Conservation (phyloP, 1,140 invertebrate species). For the Drosophila punjabiensis region DNA sequence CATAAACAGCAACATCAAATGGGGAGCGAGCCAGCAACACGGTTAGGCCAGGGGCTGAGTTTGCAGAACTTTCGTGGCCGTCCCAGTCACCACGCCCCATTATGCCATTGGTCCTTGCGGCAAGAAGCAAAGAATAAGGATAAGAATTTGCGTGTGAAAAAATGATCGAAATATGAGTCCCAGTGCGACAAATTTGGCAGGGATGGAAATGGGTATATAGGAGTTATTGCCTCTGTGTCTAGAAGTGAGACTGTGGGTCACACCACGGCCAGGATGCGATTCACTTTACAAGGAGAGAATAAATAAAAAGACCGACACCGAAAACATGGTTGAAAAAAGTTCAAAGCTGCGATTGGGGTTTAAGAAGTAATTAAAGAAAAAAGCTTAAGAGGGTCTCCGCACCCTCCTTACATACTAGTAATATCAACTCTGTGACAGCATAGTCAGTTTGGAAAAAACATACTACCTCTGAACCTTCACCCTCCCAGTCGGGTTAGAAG, state of each 20-base stretch:
- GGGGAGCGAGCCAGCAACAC: slow-evolving; percentile 56
- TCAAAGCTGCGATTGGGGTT: slow-evolving; percentile 36
- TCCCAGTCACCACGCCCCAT: slow-evolving; percentile 80
- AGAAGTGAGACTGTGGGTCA: slow-evolving; percentile 41
- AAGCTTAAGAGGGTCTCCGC: slow-evolving; percentile 48
- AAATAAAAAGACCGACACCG: slow-evolving; percentile 15
- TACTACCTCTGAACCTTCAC: neutral
- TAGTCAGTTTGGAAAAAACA: neutral
- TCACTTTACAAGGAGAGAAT: slow-evolving; percentile 22
- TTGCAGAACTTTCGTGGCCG: slow-evolving; percentile 38
- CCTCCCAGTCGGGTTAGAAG: neutral
- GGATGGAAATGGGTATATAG: slow-evolving; percentile 11
- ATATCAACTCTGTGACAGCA: slow-evolving; percentile 24
- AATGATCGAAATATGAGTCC: slow-evolving; percentile 80
- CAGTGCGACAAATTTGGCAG: slow-evolving; percentile 62
- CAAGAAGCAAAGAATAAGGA: slow-evolving; percentile 83
- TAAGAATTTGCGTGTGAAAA: slow-evolving; percentile 85
- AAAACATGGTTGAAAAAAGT: slow-evolving; percentile 14
- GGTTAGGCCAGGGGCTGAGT: slow-evolving; percentile 28
- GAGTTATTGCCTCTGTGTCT: slow-evolving; percentile 6
- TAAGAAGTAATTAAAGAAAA: slow-evolving; percentile 64
- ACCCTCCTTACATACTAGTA: slow-evolving; percentile 21
- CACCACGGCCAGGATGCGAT: slow-evolving; percentile 36
- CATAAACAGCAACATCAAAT: slow-evolving; percentile 79
- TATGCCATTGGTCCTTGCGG: slow-evolving; percentile 84